phyloP scores from a whole-genome alignment of 2,113 vertebrate species.

The Trematocara nigrifrons region DNA sequence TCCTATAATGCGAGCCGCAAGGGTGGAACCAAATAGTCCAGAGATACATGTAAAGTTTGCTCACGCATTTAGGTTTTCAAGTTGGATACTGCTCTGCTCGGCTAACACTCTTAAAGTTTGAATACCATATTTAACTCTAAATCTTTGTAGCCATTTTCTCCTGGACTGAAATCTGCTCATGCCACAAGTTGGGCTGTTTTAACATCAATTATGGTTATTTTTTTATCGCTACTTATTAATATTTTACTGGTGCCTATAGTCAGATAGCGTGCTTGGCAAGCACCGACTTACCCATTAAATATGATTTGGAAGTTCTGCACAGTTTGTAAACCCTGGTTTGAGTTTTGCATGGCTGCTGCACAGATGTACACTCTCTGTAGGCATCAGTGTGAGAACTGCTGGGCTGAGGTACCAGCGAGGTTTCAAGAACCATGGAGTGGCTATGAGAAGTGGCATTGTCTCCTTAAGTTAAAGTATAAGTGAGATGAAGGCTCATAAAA shows the following conservation, averaged over 20 bases:
- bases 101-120: not conserved
- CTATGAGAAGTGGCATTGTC: not conserved
- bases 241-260: not conserved
- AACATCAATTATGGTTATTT: conserved; percentile 13
- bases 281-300: not conserved
- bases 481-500: not conserved
- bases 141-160: not conserved
- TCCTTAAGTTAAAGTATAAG: not conserved
- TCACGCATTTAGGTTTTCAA: not conserved
- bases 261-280: not conserved
- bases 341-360: not conserved
- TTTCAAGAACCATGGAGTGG: not conserved
- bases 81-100: not conserved
- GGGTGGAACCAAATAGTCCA: not conserved
- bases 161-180: not conserved
- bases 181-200: not conserved
- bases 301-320: not conserved
- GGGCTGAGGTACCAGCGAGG: not conserved
- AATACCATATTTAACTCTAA: not conserved
- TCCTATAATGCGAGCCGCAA: not conserved
- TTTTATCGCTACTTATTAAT: not conserved
- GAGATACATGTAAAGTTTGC: not conserved
- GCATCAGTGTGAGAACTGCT: not conserved
- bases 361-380: not conserved
- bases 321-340: not conserved